Percentiles rank a stretch among this genome's conserved stretches.
phyloP scores from a whole-genome alignment of 2,797 vertebrate species.

The Pristis pectinata region DNA sequence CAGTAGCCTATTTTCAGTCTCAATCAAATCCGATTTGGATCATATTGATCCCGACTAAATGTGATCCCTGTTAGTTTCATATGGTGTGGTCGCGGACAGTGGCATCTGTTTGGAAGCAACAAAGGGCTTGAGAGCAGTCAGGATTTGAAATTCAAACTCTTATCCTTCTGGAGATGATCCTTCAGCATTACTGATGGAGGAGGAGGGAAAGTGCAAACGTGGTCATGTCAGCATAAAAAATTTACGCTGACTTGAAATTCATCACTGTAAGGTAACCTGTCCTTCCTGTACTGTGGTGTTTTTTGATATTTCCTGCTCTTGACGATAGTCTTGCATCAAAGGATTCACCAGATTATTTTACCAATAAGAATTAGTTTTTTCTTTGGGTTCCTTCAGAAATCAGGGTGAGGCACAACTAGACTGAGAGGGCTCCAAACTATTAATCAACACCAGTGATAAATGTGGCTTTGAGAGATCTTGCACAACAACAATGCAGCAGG shows the following conservation, averaged over 20 bases:
- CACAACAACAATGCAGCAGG: not conserved
- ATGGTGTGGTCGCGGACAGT: not conserved
- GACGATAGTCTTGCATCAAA: not conserved
- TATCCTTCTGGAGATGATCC: not conserved
- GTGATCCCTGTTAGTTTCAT: not conserved
- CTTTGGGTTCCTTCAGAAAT: not conserved
- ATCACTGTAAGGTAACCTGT: not conserved
- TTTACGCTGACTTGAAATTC: not conserved
- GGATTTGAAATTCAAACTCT: not conserved
- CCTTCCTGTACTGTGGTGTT: not conserved
- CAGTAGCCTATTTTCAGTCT: not conserved
- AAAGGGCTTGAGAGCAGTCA: not conserved
- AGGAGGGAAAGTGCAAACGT: not conserved
- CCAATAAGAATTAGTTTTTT: not conserved
- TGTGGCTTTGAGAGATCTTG: not conserved
- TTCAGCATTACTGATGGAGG: not conserved
- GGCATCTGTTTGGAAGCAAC: not conserved
- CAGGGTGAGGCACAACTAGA: constrained; percentile 1
- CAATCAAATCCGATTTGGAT: not conserved
- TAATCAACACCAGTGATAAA: not conserved
- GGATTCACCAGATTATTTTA: not conserved
- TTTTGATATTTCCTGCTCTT: not conserved
- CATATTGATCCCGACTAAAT: not conserved
- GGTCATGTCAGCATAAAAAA: too few species aligned
- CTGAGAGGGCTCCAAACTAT: constrained; percentile 4